phyloP scores from a whole-genome alignment of 1,140 invertebrate species.

The Acromyrmex heyeri region DNA sequence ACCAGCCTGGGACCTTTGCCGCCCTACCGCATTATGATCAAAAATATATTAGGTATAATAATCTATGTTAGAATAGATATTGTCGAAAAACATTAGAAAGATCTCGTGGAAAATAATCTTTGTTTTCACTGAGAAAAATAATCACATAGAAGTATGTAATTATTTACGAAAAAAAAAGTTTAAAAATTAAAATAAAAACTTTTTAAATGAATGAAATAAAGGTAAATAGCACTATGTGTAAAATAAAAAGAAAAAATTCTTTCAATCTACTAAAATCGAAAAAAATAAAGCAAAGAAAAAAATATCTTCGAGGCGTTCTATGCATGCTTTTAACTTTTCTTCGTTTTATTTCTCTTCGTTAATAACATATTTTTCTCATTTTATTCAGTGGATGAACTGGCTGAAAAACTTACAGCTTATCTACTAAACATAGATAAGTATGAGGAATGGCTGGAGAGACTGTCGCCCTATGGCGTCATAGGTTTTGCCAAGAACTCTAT shows the following conservation, averaged over 20 bases:
- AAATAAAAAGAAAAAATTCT: neutral
- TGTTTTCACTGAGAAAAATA: neutral
- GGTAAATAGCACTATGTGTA: neutral
- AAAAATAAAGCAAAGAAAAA: neutral
- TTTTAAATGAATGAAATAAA: slow-evolving; percentile 7
- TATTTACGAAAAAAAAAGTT: neutral
- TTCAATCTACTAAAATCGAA: neutral
- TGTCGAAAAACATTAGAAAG: neutral
- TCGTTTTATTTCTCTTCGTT: slow-evolving; percentile 20
- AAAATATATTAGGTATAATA: slow-evolving; percentile 84
- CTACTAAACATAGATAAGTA: slow-evolving; percentile 82
- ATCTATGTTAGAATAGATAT: neutral
- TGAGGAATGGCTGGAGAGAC: slow-evolving; percentile 74
- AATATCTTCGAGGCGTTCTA: neutral
- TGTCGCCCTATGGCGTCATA: slow-evolving; percentile 72
- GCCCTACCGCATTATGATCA: slow-evolving; percentile 87
- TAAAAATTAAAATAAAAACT: neutral
- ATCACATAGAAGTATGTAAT: neutral
- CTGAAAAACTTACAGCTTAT: slow-evolving; percentile 81
- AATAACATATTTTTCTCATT: slow-evolving; percentile 2
- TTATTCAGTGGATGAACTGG: slow-evolving; percentile 75
- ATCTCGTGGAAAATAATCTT: neutral
- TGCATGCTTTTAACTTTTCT: neutral
- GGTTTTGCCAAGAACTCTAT: slow-evolving; percentile 80
- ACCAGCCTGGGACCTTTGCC: slow-evolving; percentile 87